Base-by-base conservation (phyloP, 2,888 invertebrate species). In the Apotomis betuletana region DNA sequence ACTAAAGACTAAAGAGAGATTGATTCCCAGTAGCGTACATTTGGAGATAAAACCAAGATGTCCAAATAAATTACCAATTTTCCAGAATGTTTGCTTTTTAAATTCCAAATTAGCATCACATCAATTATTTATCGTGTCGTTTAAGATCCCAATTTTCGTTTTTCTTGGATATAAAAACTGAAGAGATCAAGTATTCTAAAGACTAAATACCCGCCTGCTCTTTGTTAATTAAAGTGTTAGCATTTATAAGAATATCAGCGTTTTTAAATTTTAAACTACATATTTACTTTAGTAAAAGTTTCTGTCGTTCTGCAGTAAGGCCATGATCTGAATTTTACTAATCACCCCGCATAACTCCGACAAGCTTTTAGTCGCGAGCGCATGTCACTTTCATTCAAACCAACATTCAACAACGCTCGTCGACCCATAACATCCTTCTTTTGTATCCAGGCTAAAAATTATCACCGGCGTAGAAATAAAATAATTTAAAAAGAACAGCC, bases 381-480 rank as follows among this genome's bases (percentile, higher is more conserved):
- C 54, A 51, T 63, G 72, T 68, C 67, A 62, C 71, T 61, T 62
- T 57, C 36, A 62, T 62, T 57, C 36, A 62, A 67, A 49, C 67
- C 57, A 63, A 58, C 85, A 84, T 81, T 86, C 85, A 85, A 82
- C 81, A 67, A 57, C 72, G 63, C 67, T 41, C 67, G 58, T 63
- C 72, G 63, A 51, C 68, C 72, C 72, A 63, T 68, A 72, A 72
- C 72, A 72, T 72, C 72, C 72, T 72, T 72, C 72, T 72, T 72
- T 72, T 72, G 72, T 68, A 72, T 61, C 67, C 71, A 58, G 67
- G 67, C 58, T 72, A 58, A 92, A 92, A 92, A 92, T 90, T 92
- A 93, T 92, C 89, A 89, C 86, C 89, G 84, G 82, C 89, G 89
- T 85, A 89, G 90, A 90, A 91, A 91, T 90, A 92, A 92, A 93